phyloP scores from a whole-genome alignment of 2,113 vertebrate species.

The Picathartes gymnocephalus region DNA sequence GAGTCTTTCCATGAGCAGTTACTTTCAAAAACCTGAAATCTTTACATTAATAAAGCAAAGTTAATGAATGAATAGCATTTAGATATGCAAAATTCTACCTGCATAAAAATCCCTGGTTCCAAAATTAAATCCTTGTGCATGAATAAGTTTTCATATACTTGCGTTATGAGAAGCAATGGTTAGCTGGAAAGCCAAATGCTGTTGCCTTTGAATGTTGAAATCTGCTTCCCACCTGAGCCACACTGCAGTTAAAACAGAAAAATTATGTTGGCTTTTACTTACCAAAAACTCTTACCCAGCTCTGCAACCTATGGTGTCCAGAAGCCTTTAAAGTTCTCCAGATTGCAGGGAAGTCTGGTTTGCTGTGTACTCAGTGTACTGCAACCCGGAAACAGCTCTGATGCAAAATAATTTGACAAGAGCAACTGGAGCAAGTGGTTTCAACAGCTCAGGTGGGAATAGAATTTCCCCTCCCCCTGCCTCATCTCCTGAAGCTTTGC shows the following conservation, averaged over 20 bases:
- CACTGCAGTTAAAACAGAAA: background rate
- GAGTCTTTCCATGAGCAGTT: background rate
- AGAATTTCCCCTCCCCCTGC: background rate
- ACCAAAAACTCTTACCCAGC: background rate
- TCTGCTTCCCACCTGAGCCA: background rate
- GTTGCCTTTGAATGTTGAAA: background rate
- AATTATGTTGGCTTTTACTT: background rate
- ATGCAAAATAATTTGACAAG: background rate
- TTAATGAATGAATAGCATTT: conserved; percentile 3
- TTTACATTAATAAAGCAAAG: background rate
- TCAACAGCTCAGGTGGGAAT: background rate
- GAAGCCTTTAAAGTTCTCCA: background rate
- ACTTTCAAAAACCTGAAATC: background rate
- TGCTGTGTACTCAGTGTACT: background rate
- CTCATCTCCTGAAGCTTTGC: background rate
- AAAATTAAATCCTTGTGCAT: background rate
- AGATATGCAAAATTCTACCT: background rate
- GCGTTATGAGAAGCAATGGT: background rate
- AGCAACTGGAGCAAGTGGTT: background rate
- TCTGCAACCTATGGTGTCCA: background rate
- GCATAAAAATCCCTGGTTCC: background rate
- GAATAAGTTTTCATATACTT: background rate
- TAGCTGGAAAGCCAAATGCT: background rate
- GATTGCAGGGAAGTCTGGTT: background rate
- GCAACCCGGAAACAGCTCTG: background rate